Base-by-base conservation (phyloP, 2,797 vertebrate species). In the Chaetophractus vellerosus region DNA sequence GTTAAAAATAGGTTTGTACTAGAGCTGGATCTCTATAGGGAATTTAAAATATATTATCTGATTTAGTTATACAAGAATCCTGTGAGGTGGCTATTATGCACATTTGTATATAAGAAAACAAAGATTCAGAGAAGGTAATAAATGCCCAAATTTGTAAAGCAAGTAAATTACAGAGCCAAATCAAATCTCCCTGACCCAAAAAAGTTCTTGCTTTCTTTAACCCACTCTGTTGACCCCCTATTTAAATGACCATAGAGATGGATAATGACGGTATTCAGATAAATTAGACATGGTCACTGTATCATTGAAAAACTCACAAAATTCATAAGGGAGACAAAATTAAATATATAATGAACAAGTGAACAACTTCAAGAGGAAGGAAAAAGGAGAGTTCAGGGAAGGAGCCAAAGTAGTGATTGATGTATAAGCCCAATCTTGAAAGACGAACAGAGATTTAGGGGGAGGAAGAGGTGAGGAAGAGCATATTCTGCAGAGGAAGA, bases 11-110 rank as follows among this genome's bases (percentile, higher is more conserved):
- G 48, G 24, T 48, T 36, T 68, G n/a, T 45, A 68, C 21, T 66
- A 90, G 74, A 68, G 6, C n/a, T 52, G 31, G 81, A 3, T 85
- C n/a, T 68, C 81, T 57, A 41, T 9, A 68, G 19, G 50, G 21
- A 31, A 93, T 75, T 81, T 87, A 81, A 69, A 93, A 90, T 69
- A 90, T 2, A 80, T 31, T 75, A 26, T 36, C 50, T 90, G 48
- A 81, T 41, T 87, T 75, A 81, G 68, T 80, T 63, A 90, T 50
- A 9, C 18, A 91, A 78, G 36, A 88, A 91, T 78, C n/a, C 18
- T 66, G 14, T 88, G 63, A 91, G 21, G n/a, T 63, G 57, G 45
- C 75, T 90, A 26, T 87, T 50, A 78, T 28, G 5, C 9, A 61
- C 82, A 83, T 83, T 79, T 91, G 19, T 23, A 91, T 36, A 72